These are phyloP conservation scores for Diplodus sargus DNA, from an alignment of 2,797 vertebrate species.

Conservation along the genomic window DNA sequence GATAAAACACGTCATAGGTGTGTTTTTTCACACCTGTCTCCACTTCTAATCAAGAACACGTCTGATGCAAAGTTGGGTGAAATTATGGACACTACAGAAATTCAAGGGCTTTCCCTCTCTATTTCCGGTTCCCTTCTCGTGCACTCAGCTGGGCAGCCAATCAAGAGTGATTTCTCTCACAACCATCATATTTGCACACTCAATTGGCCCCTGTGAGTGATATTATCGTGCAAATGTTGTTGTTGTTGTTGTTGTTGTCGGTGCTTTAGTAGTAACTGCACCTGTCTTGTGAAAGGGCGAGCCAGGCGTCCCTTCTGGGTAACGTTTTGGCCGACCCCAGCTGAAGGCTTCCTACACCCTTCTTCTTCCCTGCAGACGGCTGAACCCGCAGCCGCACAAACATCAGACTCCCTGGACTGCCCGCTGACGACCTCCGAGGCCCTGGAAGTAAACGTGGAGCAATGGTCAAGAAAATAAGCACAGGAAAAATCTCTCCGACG, in stretches of 20 bases:
- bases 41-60: too few species aligned
- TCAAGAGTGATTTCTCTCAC: too few species aligned
- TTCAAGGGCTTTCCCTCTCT: too few species aligned
- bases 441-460: conserved; percentile 51
- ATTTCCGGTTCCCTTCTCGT: too few species aligned
- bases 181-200: too few species aligned
- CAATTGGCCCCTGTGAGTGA: too few species aligned
- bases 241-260: background rate
- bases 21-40: too few species aligned
- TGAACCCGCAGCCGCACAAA: conserved; percentile 85
- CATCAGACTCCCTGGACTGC: conserved; percentile 75
- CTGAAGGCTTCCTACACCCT: conserved; percentile 51
- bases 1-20: too few species aligned
- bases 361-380: conserved; percentile 71
- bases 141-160: too few species aligned
- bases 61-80: too few species aligned
- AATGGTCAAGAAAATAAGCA: background rate
- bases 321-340: conserved; percentile 61
- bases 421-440: conserved; percentile 46
- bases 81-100: too few species aligned
- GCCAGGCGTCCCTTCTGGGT: conserved; percentile 80
- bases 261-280: conserved; percentile 41
- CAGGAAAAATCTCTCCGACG: background rate
- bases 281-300: conserved; percentile 85
- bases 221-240: too few species aligned